Evolutionary conservation across 2,113 vertebrate species (phyloP), one percentile per base, ranked within the genome.

Genomic region (Dicrurus megarhynchus): DNA sequence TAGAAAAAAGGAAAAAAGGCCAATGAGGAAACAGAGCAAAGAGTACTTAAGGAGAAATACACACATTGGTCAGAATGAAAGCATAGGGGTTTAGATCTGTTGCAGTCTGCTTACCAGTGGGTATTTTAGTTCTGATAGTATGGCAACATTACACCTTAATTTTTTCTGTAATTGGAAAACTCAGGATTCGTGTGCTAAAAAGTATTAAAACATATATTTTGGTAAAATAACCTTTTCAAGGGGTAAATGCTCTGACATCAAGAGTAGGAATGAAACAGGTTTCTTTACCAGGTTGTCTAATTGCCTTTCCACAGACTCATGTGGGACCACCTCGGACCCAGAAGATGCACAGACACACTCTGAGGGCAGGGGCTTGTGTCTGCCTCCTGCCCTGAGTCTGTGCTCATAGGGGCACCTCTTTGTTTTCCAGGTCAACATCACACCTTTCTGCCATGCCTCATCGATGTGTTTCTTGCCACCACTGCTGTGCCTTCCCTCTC

Each of bases 381-480:
- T 76, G 33, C 22, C 18, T 82, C 52, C 61, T 7, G 7, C 9
- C 5, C 13, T 22, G 22, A 20, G 10, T 10, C 15, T 6, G 33
- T 7, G 32, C 24, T 41, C 44, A 78, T 19, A 32, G 41, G 9
- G 14, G 6, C 13, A 68, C 22, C n/a, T 41, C 26, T 46, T 21
- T 0, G 2, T n/a, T 79, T 52, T 23, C 37, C 37, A 35, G 28
- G 11, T 24, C 65, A 76, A 4, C 10, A 24, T 65, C 75, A 68
- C 16, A 49, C 21, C 37, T 49, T 56, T 30, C 57, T 60, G 6
- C 55, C 23, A 11, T 27, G 10, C 20, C 47, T 74, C 30, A 32
- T 0, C 2, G n/a, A 21, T 2, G 1, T 10, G 13, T 22, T 76
- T 68, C 46, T 73, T 79, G 23, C 5, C 33, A 33, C 10, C 4